A percentile compares a stretch with the other conserved stretches of the same genome.
Evolutionary conservation across 2,797 vertebrate species (phyloP).

Genomic region (Pangasius mekongensis): DNA sequence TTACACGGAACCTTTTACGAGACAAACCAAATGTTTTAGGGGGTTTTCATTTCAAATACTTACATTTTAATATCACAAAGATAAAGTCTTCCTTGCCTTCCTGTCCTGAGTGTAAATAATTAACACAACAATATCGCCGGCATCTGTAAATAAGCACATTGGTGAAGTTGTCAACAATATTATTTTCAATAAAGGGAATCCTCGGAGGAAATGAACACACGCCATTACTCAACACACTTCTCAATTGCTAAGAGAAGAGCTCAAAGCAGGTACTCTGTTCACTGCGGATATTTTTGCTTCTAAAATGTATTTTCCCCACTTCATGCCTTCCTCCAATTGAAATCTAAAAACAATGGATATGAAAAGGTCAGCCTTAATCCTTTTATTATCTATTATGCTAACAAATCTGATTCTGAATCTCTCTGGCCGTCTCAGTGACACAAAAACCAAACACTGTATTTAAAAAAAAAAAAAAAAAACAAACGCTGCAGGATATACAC

Average conservation of each 20-base stretch:
- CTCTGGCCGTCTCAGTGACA: neutral
- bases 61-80: neutral
- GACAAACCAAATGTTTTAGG: neutral
- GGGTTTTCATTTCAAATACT: neutral
- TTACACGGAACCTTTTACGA: neutral
- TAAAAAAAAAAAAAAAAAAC: neutral
- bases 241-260: slow-evolving; percentile 15
- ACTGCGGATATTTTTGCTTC: slow-evolving; percentile 40
- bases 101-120: neutral
- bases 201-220: neutral
- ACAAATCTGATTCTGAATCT: slow-evolving; percentile 14
- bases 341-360: slow-evolving; percentile 49
- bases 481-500: neutral
- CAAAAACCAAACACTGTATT: neutral
- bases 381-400: slow-evolving; percentile 31
- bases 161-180: neutral
- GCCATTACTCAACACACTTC: neutral
- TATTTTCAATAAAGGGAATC: neutral
- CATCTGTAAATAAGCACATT: neutral
- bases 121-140: neutral
- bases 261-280: slow-evolving; percentile 38
- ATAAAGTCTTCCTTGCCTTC: neutral
- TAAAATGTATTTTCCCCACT: slow-evolving; percentile 29
- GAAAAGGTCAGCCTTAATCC: slow-evolving; percentile 28
- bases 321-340: slow-evolving; percentile 52